Evolutionary conservation across 37 sponge, comb jelly and placozoan species (phyloP), one percentile per base, ranked within the genome.

Genomic region (Halisarca cf. caerulea): DNA sequence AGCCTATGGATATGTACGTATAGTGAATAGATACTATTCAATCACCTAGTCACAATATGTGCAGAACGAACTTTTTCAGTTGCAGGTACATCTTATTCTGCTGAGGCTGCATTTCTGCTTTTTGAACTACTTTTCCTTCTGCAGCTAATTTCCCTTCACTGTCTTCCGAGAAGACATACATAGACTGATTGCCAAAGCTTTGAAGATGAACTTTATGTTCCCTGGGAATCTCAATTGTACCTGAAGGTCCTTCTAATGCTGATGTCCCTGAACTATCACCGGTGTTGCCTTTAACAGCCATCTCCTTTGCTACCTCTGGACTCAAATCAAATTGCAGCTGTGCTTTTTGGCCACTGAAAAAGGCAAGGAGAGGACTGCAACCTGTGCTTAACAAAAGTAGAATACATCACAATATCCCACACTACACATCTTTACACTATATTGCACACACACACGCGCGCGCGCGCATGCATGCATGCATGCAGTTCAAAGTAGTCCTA

Each of bases 91-190:
- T 60, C 35, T 69, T 53, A 42, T 78, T 87, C 28, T 80, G 80
- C 5, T 85, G 43, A 14, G 96, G 93, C 47, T 93, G 92, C 35
- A 93, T 82, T 17, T 97, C 97, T 69, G 93, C 95, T 51, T 83
- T 87, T 35, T 94, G 95, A 17, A 57, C 78, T 21, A 97, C 91
- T 82, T 86, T 97, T 25, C 97, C 97, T 66, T 92, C 97, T 3
- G 86, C 88, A 6, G 33, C 27, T 0, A 95, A 30, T 24, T 82
- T 64, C 24, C 64, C 57, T 11, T 55, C 45, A 37, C 25, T 58
- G 27, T 47, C 70, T 77, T 95, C 95, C 21, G 92, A 88, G 74
- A 95, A 95, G 24, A 61, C 61, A 71, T 41, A 77, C 41, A 95
- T 64, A 44, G 81, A 89, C 59, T 95, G 95, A 11, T 59, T 20